Conservation (phyloP, 2,113 vertebrate species). For the Gymnocephalus cernua region DNA sequence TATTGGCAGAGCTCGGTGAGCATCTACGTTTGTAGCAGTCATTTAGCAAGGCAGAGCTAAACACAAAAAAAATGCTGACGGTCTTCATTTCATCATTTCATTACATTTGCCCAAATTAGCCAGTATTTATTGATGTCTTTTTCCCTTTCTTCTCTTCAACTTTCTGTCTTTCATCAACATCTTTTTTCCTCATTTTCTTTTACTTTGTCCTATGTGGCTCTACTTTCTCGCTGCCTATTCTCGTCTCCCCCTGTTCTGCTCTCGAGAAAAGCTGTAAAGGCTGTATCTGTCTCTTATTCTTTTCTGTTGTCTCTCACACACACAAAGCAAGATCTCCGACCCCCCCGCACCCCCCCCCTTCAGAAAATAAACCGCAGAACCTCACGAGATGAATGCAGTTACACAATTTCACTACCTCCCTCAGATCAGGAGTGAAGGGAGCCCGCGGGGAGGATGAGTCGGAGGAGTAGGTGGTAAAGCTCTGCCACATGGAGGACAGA, state of each 20-base stretch:
- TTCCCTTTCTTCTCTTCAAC: not conserved
- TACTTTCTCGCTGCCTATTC: not conserved
- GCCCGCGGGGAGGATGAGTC: slow-evolving; percentile 55
- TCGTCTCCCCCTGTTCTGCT: not conserved
- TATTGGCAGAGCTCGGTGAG: not conserved
- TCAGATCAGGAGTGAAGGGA: slow-evolving; percentile 64
- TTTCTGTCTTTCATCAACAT: not conserved
- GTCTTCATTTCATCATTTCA: not conserved
- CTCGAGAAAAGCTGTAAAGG: slow-evolving; percentile 28
- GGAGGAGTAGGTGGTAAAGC: slow-evolving; percentile 52
- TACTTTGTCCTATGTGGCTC: no score
- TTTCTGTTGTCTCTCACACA: not conserved
- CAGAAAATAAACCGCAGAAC: slow-evolving; percentile 29
- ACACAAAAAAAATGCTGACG: not conserved
- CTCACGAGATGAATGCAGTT: slow-evolving; percentile 56
- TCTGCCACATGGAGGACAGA: slow-evolving; percentile 35
- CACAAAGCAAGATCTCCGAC: slow-evolving; percentile 15
- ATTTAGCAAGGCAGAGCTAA: not conserved
- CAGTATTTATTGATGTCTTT: not conserved
- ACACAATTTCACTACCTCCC: slow-evolving; percentile 34
- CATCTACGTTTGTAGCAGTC: not conserved
- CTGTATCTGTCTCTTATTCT: slow-evolving; percentile 18
- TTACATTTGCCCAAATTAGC: no score
- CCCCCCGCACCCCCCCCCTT: slow-evolving; percentile 9
- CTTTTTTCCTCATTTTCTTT: not conserved